A percentile compares a stretch with the other conserved stretches of the same genome.
phyloP scores from a whole-genome alignment of 2,113 vertebrate genomes.

The Ammodytes marinus region DNA sequence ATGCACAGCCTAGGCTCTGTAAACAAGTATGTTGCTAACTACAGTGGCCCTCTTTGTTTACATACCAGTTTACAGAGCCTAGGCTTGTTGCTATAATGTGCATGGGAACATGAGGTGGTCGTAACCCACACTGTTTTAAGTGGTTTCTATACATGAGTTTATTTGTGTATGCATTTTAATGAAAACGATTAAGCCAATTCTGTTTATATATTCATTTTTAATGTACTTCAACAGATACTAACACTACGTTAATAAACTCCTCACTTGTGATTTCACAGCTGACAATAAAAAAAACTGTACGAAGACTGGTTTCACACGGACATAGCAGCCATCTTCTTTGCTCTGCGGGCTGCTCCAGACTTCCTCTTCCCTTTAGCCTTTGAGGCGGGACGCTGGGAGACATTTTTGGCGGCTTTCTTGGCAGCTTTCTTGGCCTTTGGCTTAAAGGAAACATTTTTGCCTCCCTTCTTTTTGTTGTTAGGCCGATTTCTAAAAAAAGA shows the following conservation, averaged over 20 bases:
- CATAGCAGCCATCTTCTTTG: constrained; percentile 51
- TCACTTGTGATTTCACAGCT: neutral
- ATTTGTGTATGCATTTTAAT: constrained; percentile 1
- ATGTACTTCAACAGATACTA: neutral
- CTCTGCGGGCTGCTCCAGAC: constrained; percentile 55
- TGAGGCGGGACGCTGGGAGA: neutral
- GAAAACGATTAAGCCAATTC: neutral
- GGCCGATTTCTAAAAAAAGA: constrained; percentile 1
- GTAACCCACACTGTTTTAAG: too few species aligned
- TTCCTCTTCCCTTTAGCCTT: constrained; percentile 56
- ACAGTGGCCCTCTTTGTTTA: too few species aligned
- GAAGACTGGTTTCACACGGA: constrained; percentile 1
- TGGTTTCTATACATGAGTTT: too few species aligned
- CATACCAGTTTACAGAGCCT: too few species aligned
- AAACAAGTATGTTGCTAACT: too few species aligned
- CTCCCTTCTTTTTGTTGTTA: constrained; percentile 37
- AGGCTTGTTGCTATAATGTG: too few species aligned
- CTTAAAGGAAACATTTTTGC: neutral
- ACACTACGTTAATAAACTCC: neutral
- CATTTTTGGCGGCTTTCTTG: constrained; percentile 26
- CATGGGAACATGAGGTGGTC: too few species aligned
- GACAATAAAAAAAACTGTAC: neutral
- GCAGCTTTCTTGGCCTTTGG: constrained; percentile 34
- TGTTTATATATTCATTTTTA: neutral
- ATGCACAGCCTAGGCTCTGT: too few species aligned